Evolutionary conservation across 1,140 invertebrate species (phyloP).

Genomic region (Drosophila santomea): DNA sequence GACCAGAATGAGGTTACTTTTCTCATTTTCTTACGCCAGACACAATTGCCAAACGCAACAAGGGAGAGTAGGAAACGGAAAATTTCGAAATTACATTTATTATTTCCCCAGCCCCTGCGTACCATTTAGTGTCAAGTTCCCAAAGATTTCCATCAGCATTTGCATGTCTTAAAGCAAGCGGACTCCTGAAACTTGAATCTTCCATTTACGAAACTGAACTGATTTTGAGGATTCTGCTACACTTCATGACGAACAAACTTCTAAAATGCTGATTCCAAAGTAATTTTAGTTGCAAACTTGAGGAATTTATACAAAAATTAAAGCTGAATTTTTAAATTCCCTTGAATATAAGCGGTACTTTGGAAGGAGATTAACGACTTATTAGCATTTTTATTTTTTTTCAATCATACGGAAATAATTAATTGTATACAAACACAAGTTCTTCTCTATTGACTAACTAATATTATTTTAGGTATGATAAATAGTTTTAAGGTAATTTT

Average conservation of each 20-base stretch:
- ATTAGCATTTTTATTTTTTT: no score
- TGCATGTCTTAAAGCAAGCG: slow-evolving; percentile 36
- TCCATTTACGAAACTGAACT: neutral
- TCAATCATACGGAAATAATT: no score
- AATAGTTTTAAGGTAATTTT: no score
- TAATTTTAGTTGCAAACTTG: slow-evolving; percentile 67
- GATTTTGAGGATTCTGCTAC: neutral
- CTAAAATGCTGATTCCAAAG: slow-evolving; percentile 60
- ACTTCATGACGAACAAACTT: slow-evolving; percentile 34
- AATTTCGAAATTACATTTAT: slow-evolving; percentile 69
- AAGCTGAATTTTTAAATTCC: slow-evolving; percentile 31
- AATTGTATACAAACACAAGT: no score
- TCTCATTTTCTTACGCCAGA: slow-evolving; percentile 60
- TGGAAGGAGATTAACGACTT: no score
- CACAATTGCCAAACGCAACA: slow-evolving; percentile 49
- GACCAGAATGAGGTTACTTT: slow-evolving; percentile 33
- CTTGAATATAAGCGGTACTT: neutral
- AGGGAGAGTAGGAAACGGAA: slow-evolving; percentile 26
- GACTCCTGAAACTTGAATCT: slow-evolving; percentile 41
- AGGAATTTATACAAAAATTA: slow-evolving; percentile 20
- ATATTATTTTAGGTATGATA: no score
- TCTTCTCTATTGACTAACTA: no score
- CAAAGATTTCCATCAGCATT: slow-evolving; percentile 21
- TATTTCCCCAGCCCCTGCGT: slow-evolving; percentile 40
- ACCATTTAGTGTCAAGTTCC: slow-evolving; percentile 42